Conservation (phyloP, 2,797 vertebrate species). For the Malurus splendens region DNA sequence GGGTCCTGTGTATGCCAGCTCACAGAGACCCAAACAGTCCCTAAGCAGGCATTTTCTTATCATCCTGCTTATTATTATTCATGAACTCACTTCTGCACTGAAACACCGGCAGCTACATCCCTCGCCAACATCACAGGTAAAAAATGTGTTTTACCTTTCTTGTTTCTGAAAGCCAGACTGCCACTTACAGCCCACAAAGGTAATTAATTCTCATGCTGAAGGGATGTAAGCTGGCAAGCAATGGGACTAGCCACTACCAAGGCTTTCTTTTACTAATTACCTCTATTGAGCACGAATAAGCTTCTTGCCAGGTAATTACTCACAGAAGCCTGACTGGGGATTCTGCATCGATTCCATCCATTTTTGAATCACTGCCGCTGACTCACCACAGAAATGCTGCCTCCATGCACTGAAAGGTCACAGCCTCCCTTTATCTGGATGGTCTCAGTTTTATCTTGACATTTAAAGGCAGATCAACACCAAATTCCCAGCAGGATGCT, state of each 20-base stretch:
- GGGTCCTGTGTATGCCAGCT: not conserved
- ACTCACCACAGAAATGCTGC: not conserved
- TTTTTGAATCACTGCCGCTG: not conserved
- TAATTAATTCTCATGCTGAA: not conserved
- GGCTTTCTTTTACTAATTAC: not conserved
- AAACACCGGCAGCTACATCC: not conserved
- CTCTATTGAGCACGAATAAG: not conserved
- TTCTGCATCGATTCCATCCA: not conserved
- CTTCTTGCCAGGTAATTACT: not conserved
- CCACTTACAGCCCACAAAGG: not conserved
- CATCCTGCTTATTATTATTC: not conserved
- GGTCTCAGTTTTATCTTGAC: not conserved
- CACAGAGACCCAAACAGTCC: not conserved
- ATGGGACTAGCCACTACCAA: not conserved
- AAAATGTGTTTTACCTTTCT: not conserved
- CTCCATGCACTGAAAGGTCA: not conserved
- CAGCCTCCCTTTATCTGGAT: not conserved
- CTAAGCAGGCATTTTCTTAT: not conserved
- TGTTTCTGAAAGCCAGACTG: not conserved
- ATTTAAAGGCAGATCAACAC: not conserved
- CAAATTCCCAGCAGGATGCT: not conserved
- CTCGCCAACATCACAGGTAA: accelerated
- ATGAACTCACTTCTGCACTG: not conserved
- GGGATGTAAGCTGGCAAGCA: not conserved
- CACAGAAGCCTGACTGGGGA: not conserved